Evolutionary conservation across 2,888 invertebrate species (phyloP), one percentile per base, ranked within the genome.

Genomic region (Serripes groenlandicus): DNA sequence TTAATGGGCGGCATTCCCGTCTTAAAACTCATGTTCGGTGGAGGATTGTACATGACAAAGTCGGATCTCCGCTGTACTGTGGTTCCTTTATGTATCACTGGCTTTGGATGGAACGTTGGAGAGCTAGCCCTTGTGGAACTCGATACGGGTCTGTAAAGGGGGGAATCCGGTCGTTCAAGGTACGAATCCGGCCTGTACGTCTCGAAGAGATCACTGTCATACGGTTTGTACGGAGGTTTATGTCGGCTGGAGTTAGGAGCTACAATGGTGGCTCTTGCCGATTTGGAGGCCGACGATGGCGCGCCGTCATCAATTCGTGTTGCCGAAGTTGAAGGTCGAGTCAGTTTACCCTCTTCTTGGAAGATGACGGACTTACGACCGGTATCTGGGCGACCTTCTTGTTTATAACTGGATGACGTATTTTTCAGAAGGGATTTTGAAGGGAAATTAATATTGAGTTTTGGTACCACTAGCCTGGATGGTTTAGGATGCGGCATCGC

Each of bases 281-380:
- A 75, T 42, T 52, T 52, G 4, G 82, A 78, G 37, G 72, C 75
- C 28, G 78, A 62, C 18, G 32, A 42, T 37, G 75, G 79, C 5
- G 62, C 49, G 1, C 37, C 32, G 23, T 69, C 69, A 9, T 26
- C 15, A n/a, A 64, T 26, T 9, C 28, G 18, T 28, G 76, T 75
- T 37, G 68, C 68, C 11, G 75, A 35, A 32, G 79, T 83, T 7
- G 76, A 58, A 21, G 78, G 79, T 34, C 83, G 52, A 1, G 71
- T 76, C 28, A 49, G 76, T 4, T 37, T 70, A 23, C 66, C 56
- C n/a, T 80, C 79, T 23, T 80, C 79, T 37, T 71, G 58, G 30
- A 83, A 79, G 28, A 75, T 83, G 0, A 83, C 83, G 4, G 80
- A 80, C 37, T 83, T 79, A 21, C 79, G 73, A 30, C 76, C 80